Evolutionary conservation across 1,140 invertebrate genomes (phyloP), one percentile per base, ranked within the genome.

Genomic region (Cotesia glomerata): DNA sequence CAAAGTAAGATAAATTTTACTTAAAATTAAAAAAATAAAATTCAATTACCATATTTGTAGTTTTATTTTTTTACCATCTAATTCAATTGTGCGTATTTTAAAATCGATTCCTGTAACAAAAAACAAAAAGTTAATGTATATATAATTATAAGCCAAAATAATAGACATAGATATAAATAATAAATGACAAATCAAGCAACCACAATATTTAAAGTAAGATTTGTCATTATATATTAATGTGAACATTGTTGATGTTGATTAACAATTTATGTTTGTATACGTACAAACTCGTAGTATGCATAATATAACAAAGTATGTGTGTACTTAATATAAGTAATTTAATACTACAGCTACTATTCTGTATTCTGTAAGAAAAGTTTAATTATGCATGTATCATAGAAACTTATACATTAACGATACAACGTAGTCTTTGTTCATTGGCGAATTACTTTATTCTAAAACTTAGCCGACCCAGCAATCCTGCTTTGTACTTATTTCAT

Each of bases 21-120:
- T 2, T 16, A 34, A 18, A 1, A 34, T n/a, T 7, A 4, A 26
- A 54, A 5, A 52, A 39, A 59, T 71, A 77, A 77, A 83, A 81
- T 74, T 62, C 7, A 34, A 52, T 91, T 89, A 95, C 97, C 97
- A 98, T 91, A 99, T 98, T 90, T 98, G 97, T 82, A 98, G 88
- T 89, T 98, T 98, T 73, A 99, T 98, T 90, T 98, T 98, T 87
- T 98, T 99, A 49, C 96, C 97, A 87, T 98, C 95, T 80, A 99
- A 90, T 89, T 98, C 97, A 84, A 99, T 98, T 82, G 97, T 99
- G 88, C 97, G 94, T 86, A 99, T 99, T 90, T 99, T 99, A 89
- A 99, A 99, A 88, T 99, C 97, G 86, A 99, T 98, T 84, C 97
- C 97, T 98, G 88, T 76, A 90, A 91, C 72, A 74, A 66, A 54